Conservation (phyloP, 2,113 vertebrate species). For the Lophura nycthemera region DNA sequence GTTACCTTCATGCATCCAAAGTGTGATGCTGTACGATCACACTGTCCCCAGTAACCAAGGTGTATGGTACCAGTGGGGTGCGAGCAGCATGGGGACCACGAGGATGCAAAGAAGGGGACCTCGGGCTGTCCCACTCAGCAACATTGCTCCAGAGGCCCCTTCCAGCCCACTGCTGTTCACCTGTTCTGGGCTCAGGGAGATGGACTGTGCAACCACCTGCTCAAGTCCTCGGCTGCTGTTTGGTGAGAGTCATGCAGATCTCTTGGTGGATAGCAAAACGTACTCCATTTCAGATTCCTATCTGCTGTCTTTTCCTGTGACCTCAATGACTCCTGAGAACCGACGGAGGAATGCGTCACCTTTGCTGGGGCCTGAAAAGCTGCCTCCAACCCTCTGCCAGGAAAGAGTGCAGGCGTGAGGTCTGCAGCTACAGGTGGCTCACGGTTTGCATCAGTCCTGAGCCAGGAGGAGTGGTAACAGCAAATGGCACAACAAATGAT, state of each 20-base stretch:
- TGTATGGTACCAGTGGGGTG: neutral
- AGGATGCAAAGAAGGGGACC: slow-evolving; percentile 1
- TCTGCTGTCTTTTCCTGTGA: slow-evolving; percentile 61
- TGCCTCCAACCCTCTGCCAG: neutral
- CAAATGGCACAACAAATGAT: slow-evolving; percentile 3
- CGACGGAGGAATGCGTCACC: slow-evolving; percentile 41
- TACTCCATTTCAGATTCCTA: slow-evolving; percentile 21
- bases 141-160: slow-evolving; percentile 10
- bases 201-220: slow-evolving; percentile 61
- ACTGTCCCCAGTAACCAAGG: neutral
- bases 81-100: slow-evolving; percentile 16
- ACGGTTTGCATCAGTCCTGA: neutral
- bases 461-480: slow-evolving; percentile 4
- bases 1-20: neutral
- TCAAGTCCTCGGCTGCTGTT: neutral
- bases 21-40: rapidly evolving
- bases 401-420: slow-evolving; percentile 2
- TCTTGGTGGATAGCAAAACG: neutral
- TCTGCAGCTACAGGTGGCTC: slow-evolving; percentile 43
- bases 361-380: slow-evolving; percentile 57
- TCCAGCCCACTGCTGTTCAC: neutral
- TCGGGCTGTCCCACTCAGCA: slow-evolving; percentile 11
- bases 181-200: neutral
- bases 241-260: neutral
- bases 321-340: slow-evolving; percentile 63